Evolutionary conservation across 2,888 invertebrate species (phyloP).

Genomic region (Microplitis manilae): DNA sequence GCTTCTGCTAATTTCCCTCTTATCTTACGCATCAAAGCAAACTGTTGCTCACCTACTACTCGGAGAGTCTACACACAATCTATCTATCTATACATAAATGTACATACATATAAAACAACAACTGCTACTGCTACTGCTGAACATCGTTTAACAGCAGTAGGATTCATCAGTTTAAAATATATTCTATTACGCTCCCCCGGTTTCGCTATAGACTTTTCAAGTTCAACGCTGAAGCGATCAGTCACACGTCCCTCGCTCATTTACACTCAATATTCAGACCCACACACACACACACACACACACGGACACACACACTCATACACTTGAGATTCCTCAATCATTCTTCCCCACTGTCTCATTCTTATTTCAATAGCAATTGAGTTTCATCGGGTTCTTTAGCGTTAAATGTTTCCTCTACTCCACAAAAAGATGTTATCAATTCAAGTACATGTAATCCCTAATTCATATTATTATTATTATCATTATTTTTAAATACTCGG

Average conservation of each 20-base stretch:
- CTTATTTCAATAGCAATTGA: constrained; percentile 13
- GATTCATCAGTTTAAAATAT: constrained; percentile 29
- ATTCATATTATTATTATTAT: neutral
- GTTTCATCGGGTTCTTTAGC: neutral
- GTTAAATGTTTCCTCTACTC: neutral
- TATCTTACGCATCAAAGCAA: constrained; percentile 51
- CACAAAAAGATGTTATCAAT: neutral
- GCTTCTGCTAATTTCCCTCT: constrained; percentile 22
- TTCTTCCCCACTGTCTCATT: neutral
- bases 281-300: neutral
- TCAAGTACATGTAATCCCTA: neutral
- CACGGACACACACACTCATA: neutral
- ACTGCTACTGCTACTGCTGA: neutral
- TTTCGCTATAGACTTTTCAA: constrained; percentile 15
- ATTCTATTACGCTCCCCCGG: constrained; percentile 23
- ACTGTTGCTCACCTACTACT: constrained; percentile 59
- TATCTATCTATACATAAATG: constrained; percentile 50
- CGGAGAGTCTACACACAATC: neutral
- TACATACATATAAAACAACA: neutral
- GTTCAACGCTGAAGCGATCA: constrained; percentile 27
- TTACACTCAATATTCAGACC: neutral
- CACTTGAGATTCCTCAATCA: constrained; percentile 9
- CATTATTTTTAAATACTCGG: neutral
- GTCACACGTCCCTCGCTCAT: constrained; percentile 15
- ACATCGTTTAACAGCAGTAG: neutral